A percentile compares a stretch with the other conserved stretches of the same genome.
phyloP scores from a whole-genome alignment of 1,140 invertebrate species.

The Zaprionus inermis region DNA sequence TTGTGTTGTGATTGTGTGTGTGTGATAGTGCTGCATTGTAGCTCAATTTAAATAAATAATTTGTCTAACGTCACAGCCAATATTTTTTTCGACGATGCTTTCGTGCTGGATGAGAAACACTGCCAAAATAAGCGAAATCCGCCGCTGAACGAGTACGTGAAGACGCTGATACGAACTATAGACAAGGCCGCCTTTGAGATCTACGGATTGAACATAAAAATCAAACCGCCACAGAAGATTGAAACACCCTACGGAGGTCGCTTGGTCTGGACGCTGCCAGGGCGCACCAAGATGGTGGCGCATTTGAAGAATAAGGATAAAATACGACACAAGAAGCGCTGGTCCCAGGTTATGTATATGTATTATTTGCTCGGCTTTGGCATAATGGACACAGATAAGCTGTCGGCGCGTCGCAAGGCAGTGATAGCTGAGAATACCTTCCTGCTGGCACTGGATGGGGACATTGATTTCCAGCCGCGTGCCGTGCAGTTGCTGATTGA shows the following conservation, averaged over 20 bases:
- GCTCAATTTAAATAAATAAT: neutral
- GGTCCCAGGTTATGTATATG: constrained; percentile 97
- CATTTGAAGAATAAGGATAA: constrained; percentile 96
- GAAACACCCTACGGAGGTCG: constrained; percentile 95
- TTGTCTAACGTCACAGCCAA: constrained; percentile 87
- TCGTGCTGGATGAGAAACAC: constrained; percentile 85
- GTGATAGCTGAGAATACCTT: constrained; percentile 94
- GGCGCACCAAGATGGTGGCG: constrained; percentile 92
- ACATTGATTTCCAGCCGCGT: constrained; percentile 95
- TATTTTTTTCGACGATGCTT: constrained; percentile 97
- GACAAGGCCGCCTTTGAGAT: constrained; percentile 91
- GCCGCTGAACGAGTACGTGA: constrained; percentile 93
- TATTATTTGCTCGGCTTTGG: constrained; percentile 94
- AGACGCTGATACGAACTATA: constrained; percentile 89
- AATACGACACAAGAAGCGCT: constrained; percentile 93
- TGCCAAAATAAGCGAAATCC: constrained; percentile 88
- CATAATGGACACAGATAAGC: constrained; percentile 91
- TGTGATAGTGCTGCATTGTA: too few species aligned
- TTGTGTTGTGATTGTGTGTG: too few species aligned
- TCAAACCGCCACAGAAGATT: constrained; percentile 90
- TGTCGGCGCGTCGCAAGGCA: constrained; percentile 87
- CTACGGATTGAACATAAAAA: constrained; percentile 88
- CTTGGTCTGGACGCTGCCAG: constrained; percentile 93
- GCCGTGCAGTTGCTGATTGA: constrained; percentile 94
- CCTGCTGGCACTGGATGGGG: constrained; percentile 95